Evolutionary conservation across 2,113 vertebrate genomes (phyloP).

Genomic region (Myrmecophaga tridactyla): DNA sequence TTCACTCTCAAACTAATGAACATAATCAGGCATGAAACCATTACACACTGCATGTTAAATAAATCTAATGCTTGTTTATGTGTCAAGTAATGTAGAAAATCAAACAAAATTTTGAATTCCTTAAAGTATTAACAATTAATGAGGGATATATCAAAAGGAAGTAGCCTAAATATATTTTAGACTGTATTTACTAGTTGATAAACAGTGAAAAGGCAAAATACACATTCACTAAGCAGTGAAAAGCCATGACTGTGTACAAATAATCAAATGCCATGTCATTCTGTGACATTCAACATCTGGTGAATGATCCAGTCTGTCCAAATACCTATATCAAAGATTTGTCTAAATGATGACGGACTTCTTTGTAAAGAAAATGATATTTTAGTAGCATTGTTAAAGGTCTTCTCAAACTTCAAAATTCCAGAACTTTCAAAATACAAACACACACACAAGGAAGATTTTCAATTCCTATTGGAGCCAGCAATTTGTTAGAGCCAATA

Average conservation of each 20-base stretch:
- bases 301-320: constrained; percentile 17
- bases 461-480: constrained; percentile 43
- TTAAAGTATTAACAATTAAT: not conserved
- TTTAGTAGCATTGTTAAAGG: too few species aligned
- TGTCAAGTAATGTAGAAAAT: not conserved
- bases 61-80: not conserved
- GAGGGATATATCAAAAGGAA: not conserved
- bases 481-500: constrained; percentile 64
- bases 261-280: not conserved
- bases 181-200: not conserved
- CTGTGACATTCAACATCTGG: not conserved
- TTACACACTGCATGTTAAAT: not conserved
- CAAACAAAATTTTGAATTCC: not conserved
- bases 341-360: constrained; percentile 51
- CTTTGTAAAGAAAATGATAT: not conserved
- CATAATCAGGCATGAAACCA: not conserved
- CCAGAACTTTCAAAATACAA: constrained; percentile 27
- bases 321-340: not conserved
- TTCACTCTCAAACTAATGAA: not conserved
- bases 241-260: not conserved
- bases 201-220: not conserved
- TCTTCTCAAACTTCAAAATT: not conserved
- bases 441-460: fast-evolving
- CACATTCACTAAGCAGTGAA: not conserved
- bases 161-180: not conserved